These are phyloP conservation scores for Arremon brunneinucha DNA, from an alignment of 2,797 vertebrate genomes.

Conservation along the genomic window DNA sequence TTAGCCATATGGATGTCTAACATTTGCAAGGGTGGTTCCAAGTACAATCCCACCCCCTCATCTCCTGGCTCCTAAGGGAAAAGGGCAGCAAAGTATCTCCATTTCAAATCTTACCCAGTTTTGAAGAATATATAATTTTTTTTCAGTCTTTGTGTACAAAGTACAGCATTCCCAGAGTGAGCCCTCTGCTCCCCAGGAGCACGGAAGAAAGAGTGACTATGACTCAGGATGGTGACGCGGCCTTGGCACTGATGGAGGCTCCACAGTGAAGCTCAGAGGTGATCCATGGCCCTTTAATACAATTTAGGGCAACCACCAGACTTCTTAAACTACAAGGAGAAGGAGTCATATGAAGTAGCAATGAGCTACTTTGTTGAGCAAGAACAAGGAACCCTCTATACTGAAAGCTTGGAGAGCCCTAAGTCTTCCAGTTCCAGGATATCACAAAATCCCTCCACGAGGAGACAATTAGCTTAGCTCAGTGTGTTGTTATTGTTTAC, in stretches of 20 bases:
- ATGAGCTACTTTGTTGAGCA: neutral
- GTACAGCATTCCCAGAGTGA: neutral
- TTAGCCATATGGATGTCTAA: conserved; percentile 43
- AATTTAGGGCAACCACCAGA: neutral
- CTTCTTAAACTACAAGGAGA: neutral
- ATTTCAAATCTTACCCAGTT: neutral
- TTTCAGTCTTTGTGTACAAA: neutral
- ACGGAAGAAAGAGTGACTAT: neutral
- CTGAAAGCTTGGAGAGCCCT: neutral
- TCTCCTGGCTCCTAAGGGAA: conserved; percentile 32
- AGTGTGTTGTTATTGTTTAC: neutral
- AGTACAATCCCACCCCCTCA: conserved; percentile 41
- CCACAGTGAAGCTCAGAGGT: neutral
- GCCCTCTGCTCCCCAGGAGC: neutral
- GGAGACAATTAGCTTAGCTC: neutral
- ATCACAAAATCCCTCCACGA: neutral
- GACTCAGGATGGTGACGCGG: neutral
- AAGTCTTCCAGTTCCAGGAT: neutral
- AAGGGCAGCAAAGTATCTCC: conserved; percentile 23
- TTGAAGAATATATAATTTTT: neutral
- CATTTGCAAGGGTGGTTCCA: conserved; percentile 28
- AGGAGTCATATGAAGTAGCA: neutral
- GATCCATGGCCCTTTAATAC: neutral
- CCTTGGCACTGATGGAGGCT: neutral
- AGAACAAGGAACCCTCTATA: neutral